Percentiles rank a stretch among this genome's conserved stretches.
Evolutionary conservation across 2,113 vertebrate genomes (phyloP).

Genomic region (Mixornis gularis): DNA sequence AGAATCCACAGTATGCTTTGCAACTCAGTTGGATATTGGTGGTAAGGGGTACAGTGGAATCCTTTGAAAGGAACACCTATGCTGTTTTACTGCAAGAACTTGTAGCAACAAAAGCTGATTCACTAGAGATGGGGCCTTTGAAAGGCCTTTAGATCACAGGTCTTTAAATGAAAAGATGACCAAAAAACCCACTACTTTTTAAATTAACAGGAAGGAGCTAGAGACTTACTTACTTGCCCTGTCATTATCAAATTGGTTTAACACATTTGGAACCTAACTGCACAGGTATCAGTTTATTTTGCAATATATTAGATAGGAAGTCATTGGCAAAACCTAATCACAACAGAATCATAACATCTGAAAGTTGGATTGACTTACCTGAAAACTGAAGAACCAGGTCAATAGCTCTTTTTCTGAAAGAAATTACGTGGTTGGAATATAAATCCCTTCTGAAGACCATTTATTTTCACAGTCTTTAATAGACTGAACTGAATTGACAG

Average conservation of each 20-base stretch:
- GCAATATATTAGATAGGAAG: background rate
- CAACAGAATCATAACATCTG: background rate
- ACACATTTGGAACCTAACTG: constrained; percentile 33
- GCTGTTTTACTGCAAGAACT: background rate
- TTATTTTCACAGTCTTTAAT: constrained; percentile 6
- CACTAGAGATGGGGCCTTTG: background rate
- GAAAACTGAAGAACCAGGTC: background rate
- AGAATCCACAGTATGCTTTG: background rate
- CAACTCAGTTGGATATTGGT: background rate
- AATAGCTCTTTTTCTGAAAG: background rate
- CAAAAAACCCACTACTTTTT: background rate
- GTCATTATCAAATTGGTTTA: background rate
- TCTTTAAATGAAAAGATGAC: background rate
- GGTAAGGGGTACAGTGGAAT: background rate
- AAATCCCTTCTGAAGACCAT: background rate
- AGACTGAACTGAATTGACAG: background rate
- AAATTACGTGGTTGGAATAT: background rate
- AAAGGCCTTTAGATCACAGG: background rate
- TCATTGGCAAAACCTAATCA: background rate
- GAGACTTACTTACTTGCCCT: background rate
- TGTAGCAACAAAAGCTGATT: background rate
- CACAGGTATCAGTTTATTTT: background rate
- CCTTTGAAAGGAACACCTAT: background rate
- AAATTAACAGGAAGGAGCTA: background rate
- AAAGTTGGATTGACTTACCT: background rate